Conservation (phyloP, 92 coral and sea anemone species). For the Epizoanthus stellaris region DNA sequence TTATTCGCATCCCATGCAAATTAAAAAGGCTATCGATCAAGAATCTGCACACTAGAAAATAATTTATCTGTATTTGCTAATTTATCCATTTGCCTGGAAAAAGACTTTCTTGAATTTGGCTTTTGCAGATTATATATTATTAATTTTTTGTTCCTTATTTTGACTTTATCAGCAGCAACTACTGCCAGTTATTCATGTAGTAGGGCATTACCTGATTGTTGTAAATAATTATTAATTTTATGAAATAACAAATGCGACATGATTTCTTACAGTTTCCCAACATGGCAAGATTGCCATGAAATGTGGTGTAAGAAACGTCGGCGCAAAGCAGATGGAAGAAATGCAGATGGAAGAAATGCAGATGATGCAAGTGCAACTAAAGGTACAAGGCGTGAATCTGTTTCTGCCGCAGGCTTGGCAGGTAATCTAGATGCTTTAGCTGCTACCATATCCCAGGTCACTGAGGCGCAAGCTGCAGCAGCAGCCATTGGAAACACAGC, state of each 20-base stretch:
- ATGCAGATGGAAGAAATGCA: conserved; percentile 62
- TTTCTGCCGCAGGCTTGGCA: conserved; percentile 30
- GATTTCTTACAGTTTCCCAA: conserved; percentile 78
- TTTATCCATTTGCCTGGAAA: too few relatives aligned
- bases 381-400: conserved; percentile 72
- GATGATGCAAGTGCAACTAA: conserved; percentile 73
- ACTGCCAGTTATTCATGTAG: too few relatives aligned
- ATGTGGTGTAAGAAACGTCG: conserved; percentile 99
- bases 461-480: conserved; percentile 47
- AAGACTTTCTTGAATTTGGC: too few relatives aligned
- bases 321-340: conserved; percentile 82
- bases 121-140: too few relatives aligned
- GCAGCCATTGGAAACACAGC: conserved; percentile 34
- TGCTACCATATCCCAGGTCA: conserved; percentile 3
- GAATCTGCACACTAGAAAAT: too few relatives aligned
- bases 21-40: too few relatives aligned
- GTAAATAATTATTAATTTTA: too few relatives aligned
- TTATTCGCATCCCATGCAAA: too few relatives aligned
- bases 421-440: conserved; percentile 14
- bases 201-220: too few relatives aligned
- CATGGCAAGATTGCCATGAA: conserved; percentile 99
- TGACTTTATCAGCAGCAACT: too few relatives aligned
- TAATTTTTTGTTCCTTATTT: too few relatives aligned
- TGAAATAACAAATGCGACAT: neutral
- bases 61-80: too few relatives aligned